Evolutionary conservation across 2,888 invertebrate species (phyloP).

Genomic region (Tenthredo amoena): DNA sequence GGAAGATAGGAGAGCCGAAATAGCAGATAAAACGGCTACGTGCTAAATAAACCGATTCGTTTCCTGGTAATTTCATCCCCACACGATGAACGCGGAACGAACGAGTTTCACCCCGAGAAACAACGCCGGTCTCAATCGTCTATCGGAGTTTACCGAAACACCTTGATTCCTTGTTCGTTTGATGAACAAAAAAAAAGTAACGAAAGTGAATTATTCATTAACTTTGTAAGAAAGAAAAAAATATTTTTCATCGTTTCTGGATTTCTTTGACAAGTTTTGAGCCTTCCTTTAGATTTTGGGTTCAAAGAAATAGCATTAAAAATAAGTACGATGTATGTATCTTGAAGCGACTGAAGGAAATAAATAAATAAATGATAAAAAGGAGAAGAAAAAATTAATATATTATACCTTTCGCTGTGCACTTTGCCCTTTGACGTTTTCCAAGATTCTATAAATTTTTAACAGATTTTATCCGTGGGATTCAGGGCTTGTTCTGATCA

Average conservation of each 20-base stretch:
- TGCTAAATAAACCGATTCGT: slow-evolving; percentile 47
- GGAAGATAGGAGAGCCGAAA: not conserved
- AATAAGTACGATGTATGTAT: not conserved
- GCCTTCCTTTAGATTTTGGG: not conserved
- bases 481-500: slow-evolving; percentile 20
- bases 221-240: no score
- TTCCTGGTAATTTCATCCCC: slow-evolving; percentile 48
- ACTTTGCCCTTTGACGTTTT: not conserved
- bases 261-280: not conserved
- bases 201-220: not conserved
- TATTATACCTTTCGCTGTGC: slow-evolving; percentile 5
- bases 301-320: not conserved
- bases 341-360: not conserved
- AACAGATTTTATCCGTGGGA: slow-evolving; percentile 3
- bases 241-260: not conserved
- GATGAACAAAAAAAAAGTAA: not conserved
- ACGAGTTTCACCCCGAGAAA: slow-evolving; percentile 8
- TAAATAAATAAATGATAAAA: not conserved
- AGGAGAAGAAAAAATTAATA: not conserved
- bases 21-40: slow-evolving; percentile 47
- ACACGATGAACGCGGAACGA: not conserved
- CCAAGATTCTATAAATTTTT: slow-evolving; percentile 34
- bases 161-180: not conserved
- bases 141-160: not conserved
- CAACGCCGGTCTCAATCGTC: not conserved